Conservation (phyloP, 2,888 invertebrate genomes). For the Periphyllus acericola region DNA sequence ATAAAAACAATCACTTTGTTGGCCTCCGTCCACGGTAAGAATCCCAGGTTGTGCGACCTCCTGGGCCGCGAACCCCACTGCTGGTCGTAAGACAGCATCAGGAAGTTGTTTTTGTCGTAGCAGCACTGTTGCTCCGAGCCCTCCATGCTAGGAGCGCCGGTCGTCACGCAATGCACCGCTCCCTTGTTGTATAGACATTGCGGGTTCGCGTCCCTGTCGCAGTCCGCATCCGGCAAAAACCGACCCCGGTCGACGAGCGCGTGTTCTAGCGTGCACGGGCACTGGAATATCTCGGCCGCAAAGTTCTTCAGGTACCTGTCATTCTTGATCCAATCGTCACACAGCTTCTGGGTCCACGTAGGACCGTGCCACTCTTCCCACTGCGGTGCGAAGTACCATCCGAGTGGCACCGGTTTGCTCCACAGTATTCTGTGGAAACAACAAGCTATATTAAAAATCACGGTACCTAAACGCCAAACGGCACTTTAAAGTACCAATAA, state of each 20-base stretch:
- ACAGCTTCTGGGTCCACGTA: conserved; percentile 84
- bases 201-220: conserved; percentile 91
- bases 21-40: conserved; percentile 92
- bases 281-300: conserved; percentile 80
- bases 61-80: conserved; percentile 91
- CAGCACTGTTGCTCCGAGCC: conserved; percentile 98
- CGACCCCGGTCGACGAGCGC: conserved; percentile 92
- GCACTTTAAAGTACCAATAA: too few species aligned
- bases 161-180: conserved; percentile 91
- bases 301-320: conserved; percentile 86
- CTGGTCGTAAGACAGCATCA: conserved; percentile 95
- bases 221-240: conserved; percentile 88
- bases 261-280: conserved; percentile 92
- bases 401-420: conserved; percentile 91
- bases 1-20: conserved; percentile 75
- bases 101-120: conserved; percentile 89
- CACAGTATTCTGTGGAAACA: conserved; percentile 75
- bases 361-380: conserved; percentile 84
- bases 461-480: too few species aligned
- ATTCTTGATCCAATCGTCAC: conserved; percentile 89
- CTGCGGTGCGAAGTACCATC: conserved; percentile 91
- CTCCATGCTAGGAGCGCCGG: conserved; percentile 86
- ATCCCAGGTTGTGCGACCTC: conserved; percentile 89
- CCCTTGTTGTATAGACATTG: conserved; percentile 89
- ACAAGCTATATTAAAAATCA: too few species aligned